These are phyloP conservation scores for Phalera bucephala DNA, from an alignment of 2,888 invertebrate species.

Conservation along the genomic window DNA sequence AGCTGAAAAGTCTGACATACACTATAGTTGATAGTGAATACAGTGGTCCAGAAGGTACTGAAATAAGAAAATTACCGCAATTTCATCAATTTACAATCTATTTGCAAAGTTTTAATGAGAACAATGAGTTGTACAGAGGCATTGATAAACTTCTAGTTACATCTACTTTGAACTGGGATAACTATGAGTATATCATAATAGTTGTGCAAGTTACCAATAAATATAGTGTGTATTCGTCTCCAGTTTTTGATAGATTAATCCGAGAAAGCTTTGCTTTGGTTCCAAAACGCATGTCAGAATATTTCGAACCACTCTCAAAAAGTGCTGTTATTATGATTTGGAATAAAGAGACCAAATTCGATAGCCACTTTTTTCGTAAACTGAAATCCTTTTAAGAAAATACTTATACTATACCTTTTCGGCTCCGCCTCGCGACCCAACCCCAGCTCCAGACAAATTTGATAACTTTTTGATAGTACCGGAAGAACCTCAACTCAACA, in stretches of 20 bases:
- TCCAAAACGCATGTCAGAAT: slow-evolving; percentile 21
- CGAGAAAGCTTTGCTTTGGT: slow-evolving; percentile 39
- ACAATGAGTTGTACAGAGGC: slow-evolving; percentile 18
- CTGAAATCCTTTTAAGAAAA: slow-evolving; percentile 43
- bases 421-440: slow-evolving; percentile 15
- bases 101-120: slow-evolving; percentile 40
- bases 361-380: slow-evolving; percentile 50
- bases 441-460: slow-evolving; percentile 26
- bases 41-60: slow-evolving; percentile 3
- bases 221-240: slow-evolving; percentile 38
- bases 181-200: slow-evolving; percentile 50
- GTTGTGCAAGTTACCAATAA: slow-evolving; percentile 21
- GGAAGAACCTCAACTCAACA: slow-evolving; percentile 16
- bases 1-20: slow-evolving; percentile 45
- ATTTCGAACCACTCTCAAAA: slow-evolving; percentile 27
- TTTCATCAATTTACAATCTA: slow-evolving; percentile 39
- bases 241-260: slow-evolving; percentile 47
- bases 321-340: slow-evolving; percentile 54
- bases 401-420: slow-evolving; percentile 45
- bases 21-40: slow-evolving; percentile 39
- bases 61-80: slow-evolving; percentile 13
- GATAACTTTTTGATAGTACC: slow-evolving; percentile 45
- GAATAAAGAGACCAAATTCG: slow-evolving; percentile 51
- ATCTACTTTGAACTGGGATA: slow-evolving; percentile 27
- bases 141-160: slow-evolving; percentile 30